Percentiles rank a stretch among this genome's conserved stretches.
phyloP scores from a whole-genome alignment of 2,888 invertebrate genomes.

The Zaprionus obscuricornis region DNA sequence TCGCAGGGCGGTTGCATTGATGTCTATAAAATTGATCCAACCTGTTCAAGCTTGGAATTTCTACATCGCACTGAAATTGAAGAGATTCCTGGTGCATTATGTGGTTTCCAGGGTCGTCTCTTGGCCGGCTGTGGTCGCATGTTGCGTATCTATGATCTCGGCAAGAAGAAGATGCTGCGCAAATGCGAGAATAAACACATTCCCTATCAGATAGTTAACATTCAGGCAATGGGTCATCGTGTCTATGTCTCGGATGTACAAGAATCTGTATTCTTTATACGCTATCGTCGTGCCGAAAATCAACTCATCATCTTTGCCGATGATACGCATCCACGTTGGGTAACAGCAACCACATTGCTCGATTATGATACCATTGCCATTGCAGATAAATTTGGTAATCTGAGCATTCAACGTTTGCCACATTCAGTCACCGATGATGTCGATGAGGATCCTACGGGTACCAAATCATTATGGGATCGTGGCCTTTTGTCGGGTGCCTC shows the following conservation, averaged over 20 bases:
- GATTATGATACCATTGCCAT: constrained; percentile 98
- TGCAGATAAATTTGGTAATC: constrained; percentile 99
- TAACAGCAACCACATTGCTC: constrained; percentile 94
- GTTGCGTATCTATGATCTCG: constrained; percentile 97
- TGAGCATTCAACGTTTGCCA: constrained; percentile 95
- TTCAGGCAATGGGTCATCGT: constrained; percentile 96
- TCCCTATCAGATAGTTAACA: constrained; percentile 96
- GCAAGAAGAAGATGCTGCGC: constrained; percentile 96
- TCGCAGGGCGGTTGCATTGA: constrained; percentile 93
- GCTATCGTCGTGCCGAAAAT: constrained; percentile 97
- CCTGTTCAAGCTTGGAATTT: constrained; percentile 93
- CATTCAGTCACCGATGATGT: constrained; percentile 97
- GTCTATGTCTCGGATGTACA: constrained; percentile 98
- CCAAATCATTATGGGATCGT: constrained; percentile 97
- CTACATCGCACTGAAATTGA: constrained; percentile 97
- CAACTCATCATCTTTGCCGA: constrained; percentile 99
- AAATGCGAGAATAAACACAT: constrained; percentile 99
- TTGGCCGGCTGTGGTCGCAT: constrained; percentile 96
- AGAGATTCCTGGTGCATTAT: constrained; percentile 95
- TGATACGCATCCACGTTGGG: constrained; percentile 98
- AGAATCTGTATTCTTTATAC: constrained; percentile 97
- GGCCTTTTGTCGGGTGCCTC: constrained; percentile 98
- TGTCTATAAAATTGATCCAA: constrained; percentile 89
- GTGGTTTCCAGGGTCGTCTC: constrained; percentile 95
- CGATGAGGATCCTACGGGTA: constrained; percentile 99